Base-by-base conservation (phyloP, 2,797 vertebrate species). In the Miichthys miiuy region DNA sequence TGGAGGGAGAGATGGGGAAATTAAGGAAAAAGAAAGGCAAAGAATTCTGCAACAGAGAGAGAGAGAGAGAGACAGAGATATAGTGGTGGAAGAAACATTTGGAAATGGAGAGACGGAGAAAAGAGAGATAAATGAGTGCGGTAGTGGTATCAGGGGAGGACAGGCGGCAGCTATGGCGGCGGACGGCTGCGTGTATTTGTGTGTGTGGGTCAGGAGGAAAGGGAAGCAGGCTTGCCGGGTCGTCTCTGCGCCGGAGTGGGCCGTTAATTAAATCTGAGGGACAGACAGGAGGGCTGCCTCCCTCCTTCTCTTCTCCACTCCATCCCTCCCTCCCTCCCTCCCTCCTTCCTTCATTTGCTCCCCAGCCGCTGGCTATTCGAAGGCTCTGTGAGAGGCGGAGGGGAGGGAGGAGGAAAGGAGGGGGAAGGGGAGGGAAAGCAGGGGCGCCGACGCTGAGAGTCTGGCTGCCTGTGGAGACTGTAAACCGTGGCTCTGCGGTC, bases 201-300 rank as follows among this genome's bases (percentile, higher is more conserved):
- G 70, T 78, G 81, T 72, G 84, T 80, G 87, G 79, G 89, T 91
- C 88, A 87, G 88, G 77, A 91, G 88, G 89, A 93, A 93, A 92
- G 88, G 91, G 91, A 93, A 94, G 92, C 90, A 90, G 91, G 88
- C 91, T 88, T 89, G 87, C 89, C 41, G 87, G 72, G 89, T 91
- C 91, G 89, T 91, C 88, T 92, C 89, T 85, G 88, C 46, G 90
- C 93, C 86, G 91, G 92, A 94, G 94, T 92, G 91, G 93, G 89
- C 93, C 89, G 93, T 95, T 96, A 96, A 96, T 96, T 96, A 96
- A 96, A 95, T 95, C 93, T 91, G 90, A 95, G 95, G 91, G 92
- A 93, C 93, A 95, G 94, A 96, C 94, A 94, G 92, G 93, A 93
- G 93, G 93, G 91, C 92, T 94, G 91, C 91, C 91, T 93, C 91